phyloP scores from a whole-genome alignment of 23 tunicate genomes.

The Aplidium turbinatum region DNA sequence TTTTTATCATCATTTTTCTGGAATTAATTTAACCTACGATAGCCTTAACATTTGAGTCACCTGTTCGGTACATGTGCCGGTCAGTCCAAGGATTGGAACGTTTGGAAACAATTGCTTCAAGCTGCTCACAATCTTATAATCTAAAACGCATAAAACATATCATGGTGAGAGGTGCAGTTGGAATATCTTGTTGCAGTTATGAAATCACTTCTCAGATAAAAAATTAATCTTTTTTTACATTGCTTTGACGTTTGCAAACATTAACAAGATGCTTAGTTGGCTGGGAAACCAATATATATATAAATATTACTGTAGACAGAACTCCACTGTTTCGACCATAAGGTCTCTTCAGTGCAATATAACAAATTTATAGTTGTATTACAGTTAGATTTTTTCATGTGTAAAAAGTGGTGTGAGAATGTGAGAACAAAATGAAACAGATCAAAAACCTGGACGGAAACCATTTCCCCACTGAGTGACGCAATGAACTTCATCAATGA shows the following conservation, averaged over 20 bases:
- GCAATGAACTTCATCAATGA: slow-evolving; percentile 92
- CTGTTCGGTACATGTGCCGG: slow-evolving; percentile 55
- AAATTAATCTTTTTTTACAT: neutral
- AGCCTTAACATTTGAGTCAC: neutral
- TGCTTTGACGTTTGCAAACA: no score
- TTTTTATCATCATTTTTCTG: neutral
- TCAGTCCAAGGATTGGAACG: slow-evolving; percentile 78
- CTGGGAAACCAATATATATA: no score
- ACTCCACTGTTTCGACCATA: no score
- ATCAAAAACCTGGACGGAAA: slow-evolving; percentile 29
- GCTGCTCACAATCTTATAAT: slow-evolving; percentile 72
- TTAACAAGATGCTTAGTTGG: no score
- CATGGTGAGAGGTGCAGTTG: neutral
- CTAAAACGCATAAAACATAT: slow-evolving; percentile 34
- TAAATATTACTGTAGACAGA: no score
- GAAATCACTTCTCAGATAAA: neutral
- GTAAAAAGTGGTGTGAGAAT: no score
- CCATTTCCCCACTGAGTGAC: slow-evolving; percentile 82
- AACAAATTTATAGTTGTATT: no score
- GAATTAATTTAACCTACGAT: neutral
- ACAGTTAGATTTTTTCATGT: no score
- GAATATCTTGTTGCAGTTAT: neutral
- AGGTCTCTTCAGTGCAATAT: no score
- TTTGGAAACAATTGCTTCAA: slow-evolving; percentile 83
- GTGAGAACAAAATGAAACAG: neutral